Percentiles rank a stretch among this genome's conserved stretches.
phyloP scores from a whole-genome alignment of 2,113 vertebrate species.

The Balaenoptera acutorostrata region DNA sequence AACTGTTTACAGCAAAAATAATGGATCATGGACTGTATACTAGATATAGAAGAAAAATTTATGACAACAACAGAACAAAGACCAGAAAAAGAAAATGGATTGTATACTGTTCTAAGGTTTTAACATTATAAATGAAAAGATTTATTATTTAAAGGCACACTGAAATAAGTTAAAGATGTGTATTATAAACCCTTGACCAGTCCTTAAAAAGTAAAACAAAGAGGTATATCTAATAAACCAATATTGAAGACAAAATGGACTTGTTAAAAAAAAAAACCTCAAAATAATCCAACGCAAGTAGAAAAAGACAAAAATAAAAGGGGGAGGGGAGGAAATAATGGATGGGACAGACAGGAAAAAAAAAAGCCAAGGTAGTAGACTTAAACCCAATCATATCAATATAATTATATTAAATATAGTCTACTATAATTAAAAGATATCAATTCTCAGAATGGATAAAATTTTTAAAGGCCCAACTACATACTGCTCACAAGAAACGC shows the following conservation, averaged over 20 bases:
- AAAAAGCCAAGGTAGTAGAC: neutral
- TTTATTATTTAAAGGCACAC: neutral
- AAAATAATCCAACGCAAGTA: neutral
- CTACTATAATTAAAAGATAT: neutral
- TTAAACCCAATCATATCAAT: neutral
- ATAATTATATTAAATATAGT: conserved; percentile 1
- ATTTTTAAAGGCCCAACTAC: neutral
- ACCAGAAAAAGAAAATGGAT: neutral
- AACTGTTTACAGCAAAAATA: neutral
- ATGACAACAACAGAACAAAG: neutral
- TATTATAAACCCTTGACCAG: neutral
- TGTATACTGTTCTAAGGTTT: neutral
- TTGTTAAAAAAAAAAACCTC: neutral
- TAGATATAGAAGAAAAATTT: neutral
- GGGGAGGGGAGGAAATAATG: neutral
- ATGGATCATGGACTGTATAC: neutral
- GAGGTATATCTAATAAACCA: neutral
- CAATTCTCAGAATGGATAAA: neutral
- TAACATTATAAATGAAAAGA: neutral
- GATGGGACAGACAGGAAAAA: neutral
- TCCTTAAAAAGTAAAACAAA: conserved; percentile 7
- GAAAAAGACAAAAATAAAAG: rapidly evolving
- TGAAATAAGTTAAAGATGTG: neutral
- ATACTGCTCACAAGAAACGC: neutral
- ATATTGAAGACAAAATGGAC: neutral